Conservation (phyloP, 2,113 vertebrate genomes). For the Labeo rohita region DNA sequence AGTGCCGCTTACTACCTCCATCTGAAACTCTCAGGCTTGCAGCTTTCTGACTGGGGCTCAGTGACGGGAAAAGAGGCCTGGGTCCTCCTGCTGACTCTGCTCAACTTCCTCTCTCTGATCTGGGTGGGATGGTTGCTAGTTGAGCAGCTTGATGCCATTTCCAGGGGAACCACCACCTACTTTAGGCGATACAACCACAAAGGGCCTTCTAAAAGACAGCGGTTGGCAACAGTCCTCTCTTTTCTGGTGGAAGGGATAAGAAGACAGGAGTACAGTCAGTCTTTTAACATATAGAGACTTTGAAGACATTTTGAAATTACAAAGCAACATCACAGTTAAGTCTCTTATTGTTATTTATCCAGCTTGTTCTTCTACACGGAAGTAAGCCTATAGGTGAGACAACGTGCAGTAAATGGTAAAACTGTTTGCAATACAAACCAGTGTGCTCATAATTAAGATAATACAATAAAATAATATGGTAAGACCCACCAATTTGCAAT, state of each 20-base stretch:
- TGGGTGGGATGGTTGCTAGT: constrained; percentile 78
- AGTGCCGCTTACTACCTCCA: constrained; percentile 61
- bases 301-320: background rate
- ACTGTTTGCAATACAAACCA: too few species aligned
- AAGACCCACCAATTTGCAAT: too few species aligned
- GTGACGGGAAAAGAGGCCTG: constrained; percentile 72
- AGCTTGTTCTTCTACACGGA: too few species aligned
- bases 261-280: background rate
- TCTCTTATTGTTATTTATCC: background rate
- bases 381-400: too few species aligned
- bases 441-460: too few species aligned
- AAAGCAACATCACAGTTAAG: background rate
- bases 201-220: constrained; percentile 60
- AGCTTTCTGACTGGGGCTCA: constrained; percentile 56
- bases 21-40: constrained; percentile 38
- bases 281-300: constrained; percentile 43
- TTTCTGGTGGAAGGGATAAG: constrained; percentile 73
- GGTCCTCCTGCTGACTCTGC: constrained; percentile 69
- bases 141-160: constrained; percentile 74
- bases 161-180: constrained; percentile 74
- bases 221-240: constrained; percentile 60
- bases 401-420: too few species aligned
- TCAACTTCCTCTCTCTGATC: constrained; percentile 72
- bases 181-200: constrained; percentile 62
- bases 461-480: too few species aligned